phyloP scores from a whole-genome alignment of 2,113 vertebrate species.

The Piaya cayana region DNA sequence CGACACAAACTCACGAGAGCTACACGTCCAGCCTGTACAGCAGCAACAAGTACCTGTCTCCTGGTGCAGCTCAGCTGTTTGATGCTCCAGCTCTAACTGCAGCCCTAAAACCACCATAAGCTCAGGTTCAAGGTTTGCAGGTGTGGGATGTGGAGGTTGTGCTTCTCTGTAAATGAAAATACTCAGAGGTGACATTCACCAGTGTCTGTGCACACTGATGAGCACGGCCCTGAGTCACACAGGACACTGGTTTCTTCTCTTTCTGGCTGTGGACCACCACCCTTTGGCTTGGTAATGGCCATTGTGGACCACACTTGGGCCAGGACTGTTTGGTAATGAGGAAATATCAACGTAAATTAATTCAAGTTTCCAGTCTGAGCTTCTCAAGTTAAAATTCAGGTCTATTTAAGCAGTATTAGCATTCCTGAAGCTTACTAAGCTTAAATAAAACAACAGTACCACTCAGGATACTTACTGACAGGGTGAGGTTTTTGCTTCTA shows the following conservation, averaged over 20 bases:
- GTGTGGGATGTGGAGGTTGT: too few species aligned
- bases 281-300: not conserved
- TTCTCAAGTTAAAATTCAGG: not conserved
- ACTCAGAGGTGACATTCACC: not conserved
- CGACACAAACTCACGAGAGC: not conserved
- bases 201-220: fast-evolving
- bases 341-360: not conserved
- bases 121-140: not conserved
- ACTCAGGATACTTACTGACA: not conserved
- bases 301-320: not conserved
- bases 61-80: fast-evolving
- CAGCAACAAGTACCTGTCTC: not conserved
- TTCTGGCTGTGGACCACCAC: fast-evolving
- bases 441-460: conserved; percentile 47
- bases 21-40: not conserved
- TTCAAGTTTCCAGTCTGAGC: not conserved
- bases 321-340: not conserved
- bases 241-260: not conserved
- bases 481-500: not conserved
- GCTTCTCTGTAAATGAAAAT: not conserved
- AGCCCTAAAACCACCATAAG: not conserved
- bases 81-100: not conserved
- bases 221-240: fast-evolving
- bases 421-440: conserved; percentile 28
- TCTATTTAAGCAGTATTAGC: conserved; percentile 13